Percentiles rank a stretch among this genome's conserved stretches.
Evolutionary conservation across 2,113 vertebrate genomes (phyloP).

Genomic region (Burhinus oedicnemus): DNA sequence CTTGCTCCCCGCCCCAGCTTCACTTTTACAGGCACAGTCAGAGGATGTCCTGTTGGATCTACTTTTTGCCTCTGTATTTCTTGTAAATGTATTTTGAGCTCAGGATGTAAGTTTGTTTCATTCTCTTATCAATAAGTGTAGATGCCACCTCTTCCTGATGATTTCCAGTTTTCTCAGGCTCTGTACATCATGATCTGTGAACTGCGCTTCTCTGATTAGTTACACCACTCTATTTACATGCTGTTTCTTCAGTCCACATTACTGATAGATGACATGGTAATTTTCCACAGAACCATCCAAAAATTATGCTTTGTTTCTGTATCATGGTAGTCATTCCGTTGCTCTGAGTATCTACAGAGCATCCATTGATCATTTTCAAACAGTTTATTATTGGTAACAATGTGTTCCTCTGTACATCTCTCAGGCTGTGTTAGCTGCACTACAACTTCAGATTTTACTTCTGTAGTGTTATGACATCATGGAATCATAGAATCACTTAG

Average conservation of each 20-base stretch:
- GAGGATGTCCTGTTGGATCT: not conserved
- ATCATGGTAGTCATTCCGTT: not conserved
- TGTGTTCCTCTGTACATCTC: not conserved
- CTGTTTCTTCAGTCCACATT: not conserved
- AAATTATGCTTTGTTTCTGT: not conserved
- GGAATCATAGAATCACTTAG: no score
- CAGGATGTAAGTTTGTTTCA: not conserved
- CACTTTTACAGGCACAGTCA: not conserved
- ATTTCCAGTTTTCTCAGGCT: not conserved
- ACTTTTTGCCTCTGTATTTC: not conserved
- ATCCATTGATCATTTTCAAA: not conserved
- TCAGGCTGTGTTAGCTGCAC: not conserved
- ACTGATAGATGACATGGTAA: not conserved
- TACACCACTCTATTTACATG: not conserved
- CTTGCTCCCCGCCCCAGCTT: not conserved
- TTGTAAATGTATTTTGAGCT: not conserved
- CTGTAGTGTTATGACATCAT: not conserved
- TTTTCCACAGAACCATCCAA: not conserved
- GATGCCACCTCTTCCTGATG: not conserved
- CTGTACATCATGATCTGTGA: not conserved
- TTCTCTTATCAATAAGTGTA: not conserved
- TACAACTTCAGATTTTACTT: not conserved
- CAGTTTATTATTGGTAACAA: not conserved
- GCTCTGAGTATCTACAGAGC: not conserved
- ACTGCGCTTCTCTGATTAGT: not conserved